Percentiles rank a stretch among this genome's conserved stretches.
Conservation (phyloP, 2,113 vertebrate species). For the Neoarius graeffei region DNA sequence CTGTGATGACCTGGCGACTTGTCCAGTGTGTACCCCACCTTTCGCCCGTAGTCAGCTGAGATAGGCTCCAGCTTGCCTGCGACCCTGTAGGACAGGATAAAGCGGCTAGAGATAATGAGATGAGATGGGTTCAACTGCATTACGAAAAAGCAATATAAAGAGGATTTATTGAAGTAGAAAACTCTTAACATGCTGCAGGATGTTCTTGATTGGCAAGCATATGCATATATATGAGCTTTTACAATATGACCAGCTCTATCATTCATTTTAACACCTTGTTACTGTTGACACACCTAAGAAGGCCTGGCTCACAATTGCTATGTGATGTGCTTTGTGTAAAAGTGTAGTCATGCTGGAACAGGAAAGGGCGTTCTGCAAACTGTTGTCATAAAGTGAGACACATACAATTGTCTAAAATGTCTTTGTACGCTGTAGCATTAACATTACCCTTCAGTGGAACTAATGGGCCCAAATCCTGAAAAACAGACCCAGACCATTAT, state of each 20-base stretch:
- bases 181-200: background rate
- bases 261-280: background rate
- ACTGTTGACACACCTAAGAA: background rate
- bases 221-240: background rate
- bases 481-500: too few species aligned
- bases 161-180: background rate
- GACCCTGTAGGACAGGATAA: too few species aligned
- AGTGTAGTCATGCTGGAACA: background rate
- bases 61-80: too few species aligned
- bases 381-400: background rate
- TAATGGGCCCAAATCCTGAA: background rate
- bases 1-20: too few species aligned
- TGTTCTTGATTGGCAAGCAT: background rate
- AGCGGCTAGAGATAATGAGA: too few species aligned
- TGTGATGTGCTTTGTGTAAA: background rate
- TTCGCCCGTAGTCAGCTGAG: fast-evolving
- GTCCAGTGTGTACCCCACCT: too few species aligned
- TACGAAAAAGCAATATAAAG: background rate
- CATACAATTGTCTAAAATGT: background rate
- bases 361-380: background rate
- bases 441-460: background rate
- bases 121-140: background rate
- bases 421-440: background rate
- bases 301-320: background rate
- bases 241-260: background rate